These are phyloP conservation scores for Sicus ferrugineus DNA, from an alignment of 2,888 invertebrate species.

Conservation along the genomic window DNA sequence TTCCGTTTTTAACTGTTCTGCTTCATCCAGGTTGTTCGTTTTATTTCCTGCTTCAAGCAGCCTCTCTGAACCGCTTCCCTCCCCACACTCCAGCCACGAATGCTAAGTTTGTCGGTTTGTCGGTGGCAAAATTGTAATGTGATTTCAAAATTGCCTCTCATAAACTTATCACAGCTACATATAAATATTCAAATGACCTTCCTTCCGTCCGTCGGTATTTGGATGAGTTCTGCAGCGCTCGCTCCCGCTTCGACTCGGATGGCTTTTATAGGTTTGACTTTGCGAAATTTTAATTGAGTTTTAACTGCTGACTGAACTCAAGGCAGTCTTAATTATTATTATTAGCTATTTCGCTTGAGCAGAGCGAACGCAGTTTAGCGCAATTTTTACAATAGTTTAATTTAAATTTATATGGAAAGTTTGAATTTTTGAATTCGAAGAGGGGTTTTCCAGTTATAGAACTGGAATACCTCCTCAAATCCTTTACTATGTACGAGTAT, in stretches of 20 bases:
- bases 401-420: background rate
- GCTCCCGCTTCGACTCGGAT: too few relatives aligned
- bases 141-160: constrained; percentile 5
- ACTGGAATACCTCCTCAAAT: too few relatives aligned
- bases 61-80: too few relatives aligned
- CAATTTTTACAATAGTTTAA: too few relatives aligned
- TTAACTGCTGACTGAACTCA: background rate
- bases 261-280: background rate
- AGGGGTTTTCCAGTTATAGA: too few relatives aligned
- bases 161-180: background rate
- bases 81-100: too few relatives aligned
- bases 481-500: too few relatives aligned
- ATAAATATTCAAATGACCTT: constrained; percentile 4
- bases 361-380: too few relatives aligned
- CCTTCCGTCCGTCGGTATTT: background rate
- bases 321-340: background rate
- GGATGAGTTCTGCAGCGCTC: too few relatives aligned
- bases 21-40: too few relatives aligned
- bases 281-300: background rate
- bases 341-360: background rate
- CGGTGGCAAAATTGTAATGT: background rate
- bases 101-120: background rate
- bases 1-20: too few relatives aligned
- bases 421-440: background rate
- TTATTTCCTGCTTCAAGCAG: too few relatives aligned